Conservation (phyloP, 2,797 vertebrate species). For the Sebastes minor region DNA sequence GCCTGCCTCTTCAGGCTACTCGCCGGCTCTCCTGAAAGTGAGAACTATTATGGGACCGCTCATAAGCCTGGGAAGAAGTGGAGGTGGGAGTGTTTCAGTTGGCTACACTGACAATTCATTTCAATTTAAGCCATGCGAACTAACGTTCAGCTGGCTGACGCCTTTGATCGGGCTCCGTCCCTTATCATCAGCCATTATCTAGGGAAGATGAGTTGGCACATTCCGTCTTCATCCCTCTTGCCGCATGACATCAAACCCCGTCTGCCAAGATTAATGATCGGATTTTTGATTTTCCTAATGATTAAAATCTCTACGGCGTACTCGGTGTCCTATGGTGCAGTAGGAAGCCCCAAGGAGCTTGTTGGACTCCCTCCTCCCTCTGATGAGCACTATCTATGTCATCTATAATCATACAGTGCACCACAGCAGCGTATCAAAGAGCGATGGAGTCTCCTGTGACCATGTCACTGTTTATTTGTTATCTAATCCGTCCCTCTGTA, state of each 20-base stretch:
- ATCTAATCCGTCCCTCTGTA: slow-evolving; percentile 71
- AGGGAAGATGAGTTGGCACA: slow-evolving; percentile 53
- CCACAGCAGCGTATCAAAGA: slow-evolving; percentile 33
- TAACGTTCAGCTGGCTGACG: slow-evolving; percentile 36
- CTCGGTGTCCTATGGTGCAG: slow-evolving; percentile 36
- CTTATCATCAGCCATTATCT: slow-evolving; percentile 56
- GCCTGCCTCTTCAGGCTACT: slow-evolving; percentile 40
- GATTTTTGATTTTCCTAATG: slow-evolving; percentile 70
- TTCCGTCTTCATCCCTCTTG: slow-evolving; percentile 54
- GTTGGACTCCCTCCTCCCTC: slow-evolving; percentile 37
- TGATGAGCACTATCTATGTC: slow-evolving; percentile 64
- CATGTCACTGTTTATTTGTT: slow-evolving; percentile 73
- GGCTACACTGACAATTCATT: slow-evolving; percentile 51
- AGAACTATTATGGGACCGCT: slow-evolving; percentile 22
- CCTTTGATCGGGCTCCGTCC: slow-evolving; percentile 61
- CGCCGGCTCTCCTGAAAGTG: slow-evolving; percentile 26
- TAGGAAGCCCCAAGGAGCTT: slow-evolving; percentile 23
- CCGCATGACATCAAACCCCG: slow-evolving; percentile 51
- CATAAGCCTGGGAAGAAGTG: slow-evolving; percentile 18
- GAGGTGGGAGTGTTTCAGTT: slow-evolving; percentile 41
- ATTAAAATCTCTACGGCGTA: slow-evolving; percentile 61
- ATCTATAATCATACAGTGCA: slow-evolving; percentile 72
- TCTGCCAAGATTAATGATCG: slow-evolving; percentile 66
- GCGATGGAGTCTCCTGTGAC: slow-evolving; percentile 52
- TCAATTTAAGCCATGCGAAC: slow-evolving; percentile 56